Conservation (phyloP, 64 coral and sea anemone genomes). For the Montipora sp. region DNA sequence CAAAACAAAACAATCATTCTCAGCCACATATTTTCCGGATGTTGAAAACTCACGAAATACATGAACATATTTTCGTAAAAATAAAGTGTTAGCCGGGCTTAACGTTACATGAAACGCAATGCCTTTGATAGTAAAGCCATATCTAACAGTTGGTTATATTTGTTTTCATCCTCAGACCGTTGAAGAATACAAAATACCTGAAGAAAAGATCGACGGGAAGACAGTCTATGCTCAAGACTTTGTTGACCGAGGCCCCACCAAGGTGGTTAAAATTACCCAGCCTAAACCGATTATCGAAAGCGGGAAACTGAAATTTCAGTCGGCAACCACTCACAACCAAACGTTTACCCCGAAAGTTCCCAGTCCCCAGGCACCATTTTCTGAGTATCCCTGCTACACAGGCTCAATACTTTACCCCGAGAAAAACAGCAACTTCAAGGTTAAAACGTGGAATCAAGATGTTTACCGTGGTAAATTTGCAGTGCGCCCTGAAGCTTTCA, state of each 20-base stretch:
- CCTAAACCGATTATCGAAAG: conserved; percentile 70
- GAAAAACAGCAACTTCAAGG: conserved; percentile 45
- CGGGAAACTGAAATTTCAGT: conserved; percentile 73
- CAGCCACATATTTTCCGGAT: no score
- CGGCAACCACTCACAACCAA: conserved; percentile 87
- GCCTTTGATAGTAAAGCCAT: no score
- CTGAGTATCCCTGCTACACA: conserved; percentile 84
- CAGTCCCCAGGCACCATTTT: conserved; percentile 64
- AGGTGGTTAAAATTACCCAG: conserved; percentile 72
- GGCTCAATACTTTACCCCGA: conserved; percentile 95
- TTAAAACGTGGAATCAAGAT: conserved; percentile 94
- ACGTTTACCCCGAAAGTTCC: conserved; percentile 79
- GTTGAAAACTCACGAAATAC: no score
- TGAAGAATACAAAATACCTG: conserved; percentile 69
- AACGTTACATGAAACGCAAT: no score
- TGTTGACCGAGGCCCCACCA: conserved; percentile 64
- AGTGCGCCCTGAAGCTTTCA: conserved; percentile 54
- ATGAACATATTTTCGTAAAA: no score
- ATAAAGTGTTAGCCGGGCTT: no score
- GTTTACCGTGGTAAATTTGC: conserved; percentile 91
- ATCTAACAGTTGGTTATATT: neutral
- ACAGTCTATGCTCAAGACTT: conserved; percentile 82
- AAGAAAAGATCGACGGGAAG: conserved; percentile 82
- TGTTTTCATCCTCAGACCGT: conserved; percentile 42
- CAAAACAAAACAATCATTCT: no score